Evolutionary conservation across 2,113 vertebrate genomes (phyloP).

Genomic region (Podarcis muralis): DNA sequence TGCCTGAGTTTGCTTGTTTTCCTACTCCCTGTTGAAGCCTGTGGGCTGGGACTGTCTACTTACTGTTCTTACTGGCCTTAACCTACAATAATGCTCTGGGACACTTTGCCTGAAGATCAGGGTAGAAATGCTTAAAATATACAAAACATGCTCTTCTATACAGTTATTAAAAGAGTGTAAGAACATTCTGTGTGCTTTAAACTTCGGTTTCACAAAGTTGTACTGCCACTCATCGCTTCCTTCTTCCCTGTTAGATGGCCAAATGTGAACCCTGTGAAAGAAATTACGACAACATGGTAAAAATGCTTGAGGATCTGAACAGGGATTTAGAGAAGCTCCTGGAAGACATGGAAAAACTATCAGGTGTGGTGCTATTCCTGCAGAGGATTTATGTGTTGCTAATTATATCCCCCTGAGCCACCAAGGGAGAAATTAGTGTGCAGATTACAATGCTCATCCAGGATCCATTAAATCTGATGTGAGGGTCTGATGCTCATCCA

Average conservation of each 20-base stretch:
- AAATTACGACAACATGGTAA: slow-evolving; percentile 55
- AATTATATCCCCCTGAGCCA: background rate
- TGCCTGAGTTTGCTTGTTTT: background rate
- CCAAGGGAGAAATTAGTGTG: background rate
- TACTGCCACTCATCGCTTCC: background rate
- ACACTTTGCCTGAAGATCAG: background rate
- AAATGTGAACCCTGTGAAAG: slow-evolving; percentile 65
- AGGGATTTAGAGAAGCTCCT: slow-evolving; percentile 72
- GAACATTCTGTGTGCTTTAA: background rate
- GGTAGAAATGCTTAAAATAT: background rate
- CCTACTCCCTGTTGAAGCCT: background rate
- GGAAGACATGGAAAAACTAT: slow-evolving; percentile 78
- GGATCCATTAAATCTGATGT: background rate
- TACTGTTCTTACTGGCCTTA: background rate
- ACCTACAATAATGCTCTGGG: background rate
- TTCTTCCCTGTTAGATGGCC: slow-evolving; percentile 68
- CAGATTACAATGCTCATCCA: background rate
- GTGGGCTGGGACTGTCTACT: background rate
- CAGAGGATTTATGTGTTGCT: fast-evolving
- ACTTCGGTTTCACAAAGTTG: background rate
- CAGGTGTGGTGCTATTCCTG: slow-evolving; percentile 63
- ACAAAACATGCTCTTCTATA: background rate
- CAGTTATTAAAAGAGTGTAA: background rate
- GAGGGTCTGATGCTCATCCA: background rate
- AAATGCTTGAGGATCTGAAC: slow-evolving; percentile 61